A percentile compares a stretch with the other conserved stretches of the same genome.
phyloP scores from a whole-genome alignment of 2,888 invertebrate genomes.

The Linhomoeus sp. region DNA sequence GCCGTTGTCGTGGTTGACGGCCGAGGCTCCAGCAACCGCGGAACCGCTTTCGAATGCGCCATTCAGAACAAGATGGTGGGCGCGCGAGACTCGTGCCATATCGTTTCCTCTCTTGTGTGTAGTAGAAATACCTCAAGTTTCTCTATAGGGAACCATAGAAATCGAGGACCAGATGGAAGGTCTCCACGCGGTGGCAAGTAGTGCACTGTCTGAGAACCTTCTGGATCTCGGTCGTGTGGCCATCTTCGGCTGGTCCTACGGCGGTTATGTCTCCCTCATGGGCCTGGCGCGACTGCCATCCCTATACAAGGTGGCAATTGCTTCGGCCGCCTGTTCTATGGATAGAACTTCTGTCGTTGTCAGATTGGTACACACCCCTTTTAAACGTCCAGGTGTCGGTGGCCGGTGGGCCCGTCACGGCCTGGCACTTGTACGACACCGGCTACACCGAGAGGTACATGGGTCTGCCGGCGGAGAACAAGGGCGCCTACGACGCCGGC shows the following conservation, averaged over 20 bases:
- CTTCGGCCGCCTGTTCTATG: background rate
- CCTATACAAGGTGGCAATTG: conserved; percentile 53
- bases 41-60: conserved; percentile 71
- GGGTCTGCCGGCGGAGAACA: conserved; percentile 58
- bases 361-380: no score
- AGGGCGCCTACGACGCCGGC: conserved; percentile 54
- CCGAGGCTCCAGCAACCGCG: conserved; percentile 78
- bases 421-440: conserved; percentile 91
- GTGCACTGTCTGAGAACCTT: conserved; percentile 50
- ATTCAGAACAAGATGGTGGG: conserved; percentile 59
- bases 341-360: no score
- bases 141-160: conserved; percentile 58
- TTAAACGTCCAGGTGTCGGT: conserved; percentile 44
- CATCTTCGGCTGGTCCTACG: conserved; percentile 97
- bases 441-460: conserved; percentile 97
- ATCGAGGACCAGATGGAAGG: conserved; percentile 87
- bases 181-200: conserved; percentile 48
- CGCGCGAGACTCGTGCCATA: no score
- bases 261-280: conserved; percentile 88
- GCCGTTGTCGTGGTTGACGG: conserved; percentile 88
- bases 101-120: background rate
- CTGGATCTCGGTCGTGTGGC: conserved; percentile 80
- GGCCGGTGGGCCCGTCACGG: conserved; percentile 90
- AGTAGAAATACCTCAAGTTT: background rate
- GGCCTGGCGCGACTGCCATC: conserved; percentile 76